Conservation (phyloP, 2,113 vertebrate species). For the Uria lomvia region DNA sequence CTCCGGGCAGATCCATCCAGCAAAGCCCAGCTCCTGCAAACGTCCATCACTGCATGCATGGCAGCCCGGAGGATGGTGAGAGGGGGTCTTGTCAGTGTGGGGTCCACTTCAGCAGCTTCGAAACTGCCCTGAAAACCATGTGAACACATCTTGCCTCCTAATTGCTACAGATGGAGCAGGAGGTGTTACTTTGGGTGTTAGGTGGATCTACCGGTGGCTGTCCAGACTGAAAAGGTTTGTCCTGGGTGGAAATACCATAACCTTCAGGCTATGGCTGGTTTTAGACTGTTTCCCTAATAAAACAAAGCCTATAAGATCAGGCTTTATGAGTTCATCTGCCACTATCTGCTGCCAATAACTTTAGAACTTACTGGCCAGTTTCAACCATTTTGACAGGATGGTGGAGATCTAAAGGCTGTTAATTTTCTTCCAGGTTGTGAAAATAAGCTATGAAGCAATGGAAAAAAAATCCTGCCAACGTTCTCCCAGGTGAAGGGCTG, state of each 20-base stretch:
- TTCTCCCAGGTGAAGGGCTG: background rate
- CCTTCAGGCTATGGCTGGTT: background rate
- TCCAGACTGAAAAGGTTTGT: background rate
- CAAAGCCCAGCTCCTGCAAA: background rate
- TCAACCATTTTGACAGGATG: background rate
- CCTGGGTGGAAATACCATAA: background rate
- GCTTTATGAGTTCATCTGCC: background rate
- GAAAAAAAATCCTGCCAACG: background rate
- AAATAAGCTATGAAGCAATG: background rate
- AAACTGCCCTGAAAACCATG: background rate
- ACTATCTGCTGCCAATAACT: background rate
- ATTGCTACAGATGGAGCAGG: background rate
- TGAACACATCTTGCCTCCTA: background rate
- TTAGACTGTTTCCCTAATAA: background rate
- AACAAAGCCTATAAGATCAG: background rate
- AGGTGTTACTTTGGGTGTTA: background rate
- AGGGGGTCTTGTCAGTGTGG: fast-evolving
- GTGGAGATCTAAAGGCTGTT: background rate
- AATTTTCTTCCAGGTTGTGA: background rate
- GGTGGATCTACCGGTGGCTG: background rate
- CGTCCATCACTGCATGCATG: fast-evolving
- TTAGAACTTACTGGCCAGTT: background rate
- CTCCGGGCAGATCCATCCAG: background rate
- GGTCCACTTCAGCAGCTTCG: background rate
- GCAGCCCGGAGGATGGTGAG: background rate